These are phyloP conservation scores for Acanthis flammea DNA, from an alignment of 2,797 vertebrate species.

Conservation along the genomic window DNA sequence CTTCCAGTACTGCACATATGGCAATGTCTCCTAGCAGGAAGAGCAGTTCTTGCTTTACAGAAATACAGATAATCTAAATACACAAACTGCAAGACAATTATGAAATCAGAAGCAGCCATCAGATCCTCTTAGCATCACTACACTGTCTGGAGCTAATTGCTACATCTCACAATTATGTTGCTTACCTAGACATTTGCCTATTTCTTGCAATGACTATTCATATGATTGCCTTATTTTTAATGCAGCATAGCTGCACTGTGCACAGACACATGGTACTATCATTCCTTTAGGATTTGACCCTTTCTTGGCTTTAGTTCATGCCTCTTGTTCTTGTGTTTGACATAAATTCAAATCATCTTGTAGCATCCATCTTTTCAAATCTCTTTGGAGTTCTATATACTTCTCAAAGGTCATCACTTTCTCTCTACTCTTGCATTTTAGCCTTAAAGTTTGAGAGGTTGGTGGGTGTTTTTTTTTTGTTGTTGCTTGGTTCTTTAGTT, in stretches of 20 bases:
- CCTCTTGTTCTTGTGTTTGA: conserved; percentile 16
- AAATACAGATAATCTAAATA: background rate
- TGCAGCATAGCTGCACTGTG: background rate
- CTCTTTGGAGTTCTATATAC: background rate
- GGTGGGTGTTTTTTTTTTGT: too few relatives aligned
- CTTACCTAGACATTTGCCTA: background rate
- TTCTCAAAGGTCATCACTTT: background rate
- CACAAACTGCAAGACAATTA: conserved; percentile 3
- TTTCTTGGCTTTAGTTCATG: background rate
- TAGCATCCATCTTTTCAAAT: background rate
- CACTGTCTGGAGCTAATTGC: conserved; percentile 24
- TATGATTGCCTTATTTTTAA: background rate
- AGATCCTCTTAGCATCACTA: background rate
- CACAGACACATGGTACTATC: background rate
- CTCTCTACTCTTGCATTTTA: background rate
- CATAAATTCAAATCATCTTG: conserved; percentile 29
- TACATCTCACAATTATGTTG: background rate
- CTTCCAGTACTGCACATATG: background rate
- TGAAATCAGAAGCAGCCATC: conserved; percentile 7
- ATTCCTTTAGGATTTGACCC: conserved; percentile 34
- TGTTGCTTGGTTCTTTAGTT: background rate
- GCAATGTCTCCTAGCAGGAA: background rate
- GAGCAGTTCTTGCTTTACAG: background rate
- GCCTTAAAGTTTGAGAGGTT: background rate
- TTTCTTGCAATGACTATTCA: background rate